Evolutionary conservation across 2,113 vertebrate species (phyloP).

Genomic region (Clarias macrocephalus): DNA sequence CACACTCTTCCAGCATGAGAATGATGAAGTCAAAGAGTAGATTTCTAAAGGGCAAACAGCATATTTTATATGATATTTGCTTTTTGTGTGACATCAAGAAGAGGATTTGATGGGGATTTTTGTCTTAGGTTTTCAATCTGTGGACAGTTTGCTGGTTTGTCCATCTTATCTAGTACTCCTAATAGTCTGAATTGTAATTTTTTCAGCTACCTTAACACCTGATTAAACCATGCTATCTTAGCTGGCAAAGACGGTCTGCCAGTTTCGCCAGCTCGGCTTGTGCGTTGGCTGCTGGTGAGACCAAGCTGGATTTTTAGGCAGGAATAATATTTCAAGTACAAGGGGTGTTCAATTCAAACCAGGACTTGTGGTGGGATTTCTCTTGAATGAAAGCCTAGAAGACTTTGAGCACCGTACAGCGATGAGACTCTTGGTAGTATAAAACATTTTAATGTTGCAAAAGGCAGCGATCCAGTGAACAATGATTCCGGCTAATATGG

Average conservation of each 20-base stretch:
- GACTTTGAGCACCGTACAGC: too few species aligned
- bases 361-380: too few species aligned
- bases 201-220: background rate
- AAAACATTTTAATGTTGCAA: too few species aligned
- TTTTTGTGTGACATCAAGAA: background rate
- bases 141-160: background rate
- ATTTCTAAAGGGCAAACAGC: background rate
- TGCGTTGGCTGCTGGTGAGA: background rate
- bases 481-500: too few species aligned
- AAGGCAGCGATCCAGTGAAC: too few species aligned
- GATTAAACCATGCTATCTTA: background rate
- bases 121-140: background rate
- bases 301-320: background rate
- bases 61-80: background rate
- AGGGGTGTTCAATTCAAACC: too few species aligned
- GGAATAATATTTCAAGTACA: background rate
- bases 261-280: background rate
- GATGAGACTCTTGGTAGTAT: too few species aligned
- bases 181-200: background rate
- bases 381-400: too few species aligned
- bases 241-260: background rate
- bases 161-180: background rate
- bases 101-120: background rate
- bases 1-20: background rate
- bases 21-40: background rate